phyloP scores from a whole-genome alignment of 1,140 invertebrate genomes.

The Cepaea nemoralis region DNA sequence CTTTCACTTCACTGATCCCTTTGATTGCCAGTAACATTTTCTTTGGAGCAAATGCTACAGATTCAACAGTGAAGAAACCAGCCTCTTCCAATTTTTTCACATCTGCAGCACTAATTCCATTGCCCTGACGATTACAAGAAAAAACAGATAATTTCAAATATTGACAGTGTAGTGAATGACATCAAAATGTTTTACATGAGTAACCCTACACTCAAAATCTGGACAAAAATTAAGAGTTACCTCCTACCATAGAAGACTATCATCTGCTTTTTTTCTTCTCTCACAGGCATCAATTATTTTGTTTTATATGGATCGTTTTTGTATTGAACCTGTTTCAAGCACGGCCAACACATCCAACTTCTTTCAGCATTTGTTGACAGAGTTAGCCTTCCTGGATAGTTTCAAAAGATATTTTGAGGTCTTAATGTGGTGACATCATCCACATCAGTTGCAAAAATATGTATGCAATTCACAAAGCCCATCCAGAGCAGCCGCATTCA shows the following conservation, averaged over 20 bases:
- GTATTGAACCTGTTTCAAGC: too few relatives aligned
- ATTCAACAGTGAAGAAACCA: constrained; percentile 94
- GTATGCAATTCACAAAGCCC: too few relatives aligned
- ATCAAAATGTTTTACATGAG: not conserved
- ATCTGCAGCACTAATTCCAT: constrained; percentile 88
- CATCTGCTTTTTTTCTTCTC: too few relatives aligned
- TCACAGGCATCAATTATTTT: too few relatives aligned
- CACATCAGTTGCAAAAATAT: too few relatives aligned
- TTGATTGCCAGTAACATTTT: constrained; percentile 91
- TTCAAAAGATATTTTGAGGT: too few relatives aligned
- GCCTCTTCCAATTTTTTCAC: constrained; percentile 94
- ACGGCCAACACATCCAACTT: too few relatives aligned
- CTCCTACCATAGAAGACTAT: not conserved
- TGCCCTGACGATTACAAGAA: constrained; percentile 55
- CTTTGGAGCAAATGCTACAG: constrained; percentile 94
- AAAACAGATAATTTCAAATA: not conserved
- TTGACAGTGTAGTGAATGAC: not conserved
- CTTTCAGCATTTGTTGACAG: too few relatives aligned
- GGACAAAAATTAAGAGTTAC: not conserved
- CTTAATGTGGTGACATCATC: too few relatives aligned
- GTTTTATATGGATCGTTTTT: too few relatives aligned
- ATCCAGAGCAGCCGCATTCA: too few relatives aligned
- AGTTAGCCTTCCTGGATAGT: too few relatives aligned
- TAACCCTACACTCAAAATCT: not conserved
- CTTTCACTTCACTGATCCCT: constrained; percentile 97